Conservation (phyloP, 2,888 invertebrate genomes). For the Ormyrus labotus region DNA sequence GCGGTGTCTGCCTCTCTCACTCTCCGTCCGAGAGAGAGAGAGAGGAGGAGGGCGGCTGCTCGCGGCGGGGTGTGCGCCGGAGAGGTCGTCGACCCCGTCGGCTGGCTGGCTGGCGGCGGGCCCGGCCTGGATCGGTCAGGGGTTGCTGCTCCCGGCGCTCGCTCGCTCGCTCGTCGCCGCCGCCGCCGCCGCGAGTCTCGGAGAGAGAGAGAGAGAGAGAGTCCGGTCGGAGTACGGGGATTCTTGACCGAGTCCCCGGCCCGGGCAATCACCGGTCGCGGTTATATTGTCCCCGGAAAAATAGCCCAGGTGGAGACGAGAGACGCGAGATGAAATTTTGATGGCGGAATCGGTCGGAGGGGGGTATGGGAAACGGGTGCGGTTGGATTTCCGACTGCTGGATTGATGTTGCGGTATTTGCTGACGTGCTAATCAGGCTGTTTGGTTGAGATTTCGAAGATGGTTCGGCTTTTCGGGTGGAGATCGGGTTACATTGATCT, state of each 20-base stretch:
- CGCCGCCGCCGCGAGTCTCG: constrained; percentile 51
- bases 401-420: no score
- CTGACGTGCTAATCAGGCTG: no score
- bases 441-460: no score
- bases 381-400: no score
- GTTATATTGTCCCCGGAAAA: background rate
- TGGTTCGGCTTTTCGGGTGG: no score
- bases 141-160: constrained; percentile 53
- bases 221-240: constrained; percentile 6
- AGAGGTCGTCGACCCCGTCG: constrained; percentile 60
- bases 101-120: constrained; percentile 42
- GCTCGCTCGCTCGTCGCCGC: background rate
- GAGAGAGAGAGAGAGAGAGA: constrained; percentile 24
- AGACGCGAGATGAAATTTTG: no score
- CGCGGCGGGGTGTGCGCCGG: no score
- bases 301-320: background rate
- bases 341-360: no score
- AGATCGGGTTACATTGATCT: no score
- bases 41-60: constrained; percentile 2
- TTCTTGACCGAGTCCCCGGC: constrained; percentile 51
- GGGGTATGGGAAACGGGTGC: no score
- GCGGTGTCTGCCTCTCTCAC: background rate
- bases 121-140: constrained; percentile 61
- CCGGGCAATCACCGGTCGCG: constrained; percentile 11
- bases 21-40: background rate